A percentile compares a stretch with the other conserved stretches of the same genome.
These are phyloP conservation scores for Drosophila nikananu DNA, from an alignment of 1,140 invertebrate species.

Conservation along the genomic window DNA sequence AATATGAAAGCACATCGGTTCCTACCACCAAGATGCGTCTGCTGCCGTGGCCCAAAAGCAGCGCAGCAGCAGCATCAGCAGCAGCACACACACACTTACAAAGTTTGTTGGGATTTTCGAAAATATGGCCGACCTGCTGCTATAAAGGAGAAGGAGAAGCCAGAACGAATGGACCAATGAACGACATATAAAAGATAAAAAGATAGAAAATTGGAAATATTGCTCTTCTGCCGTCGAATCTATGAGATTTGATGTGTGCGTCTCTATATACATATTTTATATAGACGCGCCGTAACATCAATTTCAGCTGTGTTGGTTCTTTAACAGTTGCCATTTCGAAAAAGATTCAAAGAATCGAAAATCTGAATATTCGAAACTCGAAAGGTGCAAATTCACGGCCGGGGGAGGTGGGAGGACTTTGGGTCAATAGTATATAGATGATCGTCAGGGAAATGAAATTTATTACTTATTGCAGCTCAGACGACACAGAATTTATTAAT, in stretches of 20 bases:
- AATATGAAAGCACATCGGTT: constrained; percentile 77
- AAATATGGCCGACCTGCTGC: constrained; percentile 67
- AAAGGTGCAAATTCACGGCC: constrained; percentile 64
- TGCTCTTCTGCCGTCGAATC: constrained; percentile 44
- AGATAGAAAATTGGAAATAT: constrained; percentile 82
- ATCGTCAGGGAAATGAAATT: constrained; percentile 65
- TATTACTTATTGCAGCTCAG: constrained; percentile 75
- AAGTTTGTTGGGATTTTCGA: constrained; percentile 53
- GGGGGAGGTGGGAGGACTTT: constrained; percentile 25
- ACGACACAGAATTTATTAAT: constrained; percentile 80
- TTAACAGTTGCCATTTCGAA: constrained; percentile 79
- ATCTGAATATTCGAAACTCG: constrained; percentile 56
- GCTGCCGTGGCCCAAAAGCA: constrained; percentile 42
- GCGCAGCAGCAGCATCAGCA: constrained; percentile 57
- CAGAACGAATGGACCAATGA: constrained; percentile 58
- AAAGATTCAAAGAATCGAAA: constrained; percentile 6
- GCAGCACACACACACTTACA: constrained; percentile 33
- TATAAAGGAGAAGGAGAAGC: constrained; percentile 45
- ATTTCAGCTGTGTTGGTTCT: constrained; percentile 38
- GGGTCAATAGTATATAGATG: constrained; percentile 46
- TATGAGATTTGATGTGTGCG: constrained; percentile 41
- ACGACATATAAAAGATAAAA: constrained; percentile 77
- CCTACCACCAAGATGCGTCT: constrained; percentile 78
- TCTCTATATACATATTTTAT: constrained; percentile 15
- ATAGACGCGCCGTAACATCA: constrained; percentile 33